These are phyloP conservation scores for Chiridota heheva DNA, from an alignment of 35 echinoderm and acorn worm genomes.

Conservation along the genomic window DNA sequence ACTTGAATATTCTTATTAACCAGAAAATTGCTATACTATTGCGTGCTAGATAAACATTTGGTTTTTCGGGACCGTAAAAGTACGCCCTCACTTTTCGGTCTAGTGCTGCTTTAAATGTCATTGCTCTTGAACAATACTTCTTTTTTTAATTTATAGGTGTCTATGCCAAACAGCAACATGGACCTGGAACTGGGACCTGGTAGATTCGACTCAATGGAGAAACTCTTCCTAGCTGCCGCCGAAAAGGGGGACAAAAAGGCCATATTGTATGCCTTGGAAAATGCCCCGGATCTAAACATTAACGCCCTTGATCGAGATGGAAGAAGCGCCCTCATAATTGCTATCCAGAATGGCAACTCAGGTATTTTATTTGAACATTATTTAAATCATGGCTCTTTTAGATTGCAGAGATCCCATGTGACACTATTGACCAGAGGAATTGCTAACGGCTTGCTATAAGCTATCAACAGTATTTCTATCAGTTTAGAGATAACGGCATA, in stretches of 20 bases:
- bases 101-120: background rate
- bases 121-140: background rate
- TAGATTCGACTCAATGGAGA: conserved; percentile 93
- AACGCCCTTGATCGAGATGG: conserved; percentile 80
- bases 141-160: conserved; percentile 10
- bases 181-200: conserved; percentile 81
- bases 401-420: background rate
- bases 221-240: conserved; percentile 89
- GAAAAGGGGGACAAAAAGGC: conserved; percentile 99
- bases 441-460: background rate
- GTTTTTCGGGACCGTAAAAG: background rate
- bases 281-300: conserved; percentile 91
- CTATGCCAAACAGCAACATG: conserved; percentile 64
- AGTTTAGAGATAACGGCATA: too few species aligned
- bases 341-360: conserved; percentile 93
- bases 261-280: conserved; percentile 88
- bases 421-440: background rate
- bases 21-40: background rate
- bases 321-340: conserved; percentile 79
- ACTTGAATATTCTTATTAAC: background rate
- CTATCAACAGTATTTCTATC: too few species aligned
- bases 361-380: too few species aligned
- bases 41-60: background rate
- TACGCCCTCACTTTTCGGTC: background rate
- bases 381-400: background rate